A percentile compares a stretch with the other conserved stretches of the same genome.
These are phyloP conservation scores for Apostichopus californicus DNA, from an alignment of 35 echinoderm and acorn worm genomes.

Conservation along the genomic window DNA sequence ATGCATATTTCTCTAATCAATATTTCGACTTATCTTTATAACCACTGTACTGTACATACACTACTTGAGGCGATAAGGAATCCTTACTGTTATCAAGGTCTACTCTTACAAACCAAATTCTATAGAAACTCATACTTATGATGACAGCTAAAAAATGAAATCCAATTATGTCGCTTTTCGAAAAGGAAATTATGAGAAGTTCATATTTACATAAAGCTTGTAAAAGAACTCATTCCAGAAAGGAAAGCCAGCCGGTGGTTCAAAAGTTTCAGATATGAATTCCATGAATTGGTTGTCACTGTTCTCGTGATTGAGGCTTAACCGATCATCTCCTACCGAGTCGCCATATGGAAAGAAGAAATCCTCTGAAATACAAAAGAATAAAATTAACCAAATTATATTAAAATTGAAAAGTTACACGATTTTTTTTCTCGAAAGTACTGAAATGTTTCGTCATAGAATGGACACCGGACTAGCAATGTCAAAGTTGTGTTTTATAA, in stretches of 20 bases:
- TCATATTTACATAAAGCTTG: slow-evolving; percentile 63
- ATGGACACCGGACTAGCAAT: too few species aligned
- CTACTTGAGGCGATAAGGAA: too few species aligned
- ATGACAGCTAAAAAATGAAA: too few species aligned
- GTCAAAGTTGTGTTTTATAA: too few species aligned
- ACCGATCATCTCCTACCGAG: slow-evolving; percentile 25
- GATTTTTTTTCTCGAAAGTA: too few species aligned
- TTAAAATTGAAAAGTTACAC: too few species aligned
- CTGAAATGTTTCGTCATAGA: too few species aligned
- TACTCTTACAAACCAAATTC: background rate
- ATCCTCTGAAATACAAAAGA: slow-evolving; percentile 29
- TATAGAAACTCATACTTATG: background rate
- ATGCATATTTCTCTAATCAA: slow-evolving; percentile 51
- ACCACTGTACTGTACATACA: background rate
- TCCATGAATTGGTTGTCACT: slow-evolving; percentile 41
- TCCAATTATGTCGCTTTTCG: background rate
- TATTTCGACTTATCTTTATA: slow-evolving; percentile 46
- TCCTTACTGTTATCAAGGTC: too few species aligned
- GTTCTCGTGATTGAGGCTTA: slow-evolving; percentile 25
- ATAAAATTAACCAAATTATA: background rate
- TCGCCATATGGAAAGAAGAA: slow-evolving; percentile 60
- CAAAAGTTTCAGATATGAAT: slow-evolving; percentile 59
- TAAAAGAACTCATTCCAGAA: slow-evolving; percentile 65
- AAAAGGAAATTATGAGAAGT: slow-evolving; percentile 40
- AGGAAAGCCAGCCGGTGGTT: slow-evolving; percentile 49